Evolutionary conservation across 2,113 vertebrate genomes (phyloP).

Genomic region (Mus musculus): GRCm39 chr17:52920501-52921000

Average conservation of each 20-base stretch:
- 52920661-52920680: background rate
- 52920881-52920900: conserved; percentile 15
- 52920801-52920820: background rate
- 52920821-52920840: background rate
- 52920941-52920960: background rate
- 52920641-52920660: background rate
- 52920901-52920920: conserved; percentile 3
- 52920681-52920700: conserved; percentile 13
- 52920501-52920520: background rate
- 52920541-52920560: background rate
- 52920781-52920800: background rate
- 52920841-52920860: background rate
- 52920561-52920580: background rate
- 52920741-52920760: background rate
- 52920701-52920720: background rate
- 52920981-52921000: conserved; percentile 5
- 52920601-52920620: background rate
- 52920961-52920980: background rate
- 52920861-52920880: background rate
- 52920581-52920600: background rate
- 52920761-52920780: background rate
- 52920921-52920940: background rate
- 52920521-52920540: background rate
- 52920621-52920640: background rate
- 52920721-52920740: background rate